phyloP scores from a whole-genome alignment of 1,140 invertebrate genomes.

The Drosophila leontia region DNA sequence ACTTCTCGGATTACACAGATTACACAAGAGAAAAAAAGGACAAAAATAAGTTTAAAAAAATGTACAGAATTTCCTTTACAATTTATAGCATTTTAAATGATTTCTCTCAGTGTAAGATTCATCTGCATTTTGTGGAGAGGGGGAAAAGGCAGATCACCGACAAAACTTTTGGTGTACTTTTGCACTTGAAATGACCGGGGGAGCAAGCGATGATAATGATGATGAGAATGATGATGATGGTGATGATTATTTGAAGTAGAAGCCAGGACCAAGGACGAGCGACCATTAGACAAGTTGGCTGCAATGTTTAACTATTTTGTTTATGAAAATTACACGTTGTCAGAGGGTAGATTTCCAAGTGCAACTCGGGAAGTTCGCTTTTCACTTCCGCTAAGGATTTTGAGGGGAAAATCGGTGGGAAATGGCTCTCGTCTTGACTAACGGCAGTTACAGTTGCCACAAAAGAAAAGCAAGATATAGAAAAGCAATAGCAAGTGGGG shows the following conservation, averaged over 20 bases:
- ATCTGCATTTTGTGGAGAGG: conserved; percentile 15
- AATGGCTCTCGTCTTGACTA: conserved; percentile 53
- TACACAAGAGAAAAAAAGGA: not conserved
- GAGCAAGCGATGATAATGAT: conserved; percentile 6
- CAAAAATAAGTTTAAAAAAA: not conserved
- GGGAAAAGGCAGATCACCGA: not conserved
- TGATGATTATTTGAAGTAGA: conserved; percentile 1
- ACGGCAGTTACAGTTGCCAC: conserved; percentile 71
- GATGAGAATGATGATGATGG: not conserved
- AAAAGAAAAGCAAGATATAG: conserved; percentile 17
- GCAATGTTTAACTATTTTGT: conserved; percentile 68
- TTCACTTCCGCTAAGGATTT: conserved; percentile 43
- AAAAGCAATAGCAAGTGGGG: conserved; percentile 8
- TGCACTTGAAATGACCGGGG: conserved; percentile 57
- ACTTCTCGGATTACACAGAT: conserved; percentile 3
- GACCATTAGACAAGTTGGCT: conserved; percentile 54
- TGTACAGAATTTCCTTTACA: rapidly evolving
- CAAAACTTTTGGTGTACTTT: conserved; percentile 50
- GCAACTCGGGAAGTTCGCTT: conserved; percentile 6
- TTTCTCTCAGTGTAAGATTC: not conserved
- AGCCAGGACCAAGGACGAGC: not conserved
- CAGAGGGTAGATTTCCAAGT: conserved; percentile 19
- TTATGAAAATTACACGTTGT: conserved; percentile 67
- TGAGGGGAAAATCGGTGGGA: conserved; percentile 13
- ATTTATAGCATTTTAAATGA: not conserved